A percentile compares a stretch with the other conserved stretches of the same genome.
Conservation (phyloP, 1,140 invertebrate genomes). For the Samia ricini region DNA sequence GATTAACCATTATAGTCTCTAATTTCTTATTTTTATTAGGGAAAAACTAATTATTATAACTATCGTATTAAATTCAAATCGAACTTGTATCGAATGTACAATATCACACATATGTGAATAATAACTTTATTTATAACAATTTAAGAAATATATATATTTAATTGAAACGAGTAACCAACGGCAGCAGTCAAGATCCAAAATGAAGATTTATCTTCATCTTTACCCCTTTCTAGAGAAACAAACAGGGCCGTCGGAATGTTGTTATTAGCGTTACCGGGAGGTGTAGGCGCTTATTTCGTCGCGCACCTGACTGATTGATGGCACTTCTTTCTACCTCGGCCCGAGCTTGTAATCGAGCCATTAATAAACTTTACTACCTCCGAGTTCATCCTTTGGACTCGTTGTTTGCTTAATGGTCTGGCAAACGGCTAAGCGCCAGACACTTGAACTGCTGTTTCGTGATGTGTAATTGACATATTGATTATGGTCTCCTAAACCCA, state of each 20-base stretch:
- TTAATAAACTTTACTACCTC: constrained; percentile 76
- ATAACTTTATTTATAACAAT: background rate
- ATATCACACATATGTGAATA: too few species aligned
- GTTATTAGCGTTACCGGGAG: constrained; percentile 72
- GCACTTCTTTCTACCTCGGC: constrained; percentile 76
- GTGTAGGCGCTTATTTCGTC: constrained; percentile 61
- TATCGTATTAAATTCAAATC: too few species aligned
- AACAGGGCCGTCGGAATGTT: constrained; percentile 73
- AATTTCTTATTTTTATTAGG: too few species aligned
- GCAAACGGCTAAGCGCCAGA: constrained; percentile 52
- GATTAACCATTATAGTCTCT: too few species aligned
- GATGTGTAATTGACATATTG: constrained; percentile 52
- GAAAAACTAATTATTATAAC: too few species aligned
- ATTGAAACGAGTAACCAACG: background rate
- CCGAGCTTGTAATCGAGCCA: constrained; percentile 76
- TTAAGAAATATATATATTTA: background rate
- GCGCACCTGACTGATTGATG: constrained; percentile 76
- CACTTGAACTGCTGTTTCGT: constrained; percentile 50
- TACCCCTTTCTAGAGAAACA: constrained; percentile 68
- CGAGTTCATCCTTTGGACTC: constrained; percentile 71
- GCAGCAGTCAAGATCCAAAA: constrained; percentile 33
- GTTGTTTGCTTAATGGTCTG: constrained; percentile 71
- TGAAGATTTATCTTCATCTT: too few species aligned
- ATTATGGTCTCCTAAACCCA: constrained; percentile 23
- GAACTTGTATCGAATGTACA: too few species aligned